Base-by-base conservation (phyloP, 2,797 vertebrate species). In the Morus bassanus region DNA sequence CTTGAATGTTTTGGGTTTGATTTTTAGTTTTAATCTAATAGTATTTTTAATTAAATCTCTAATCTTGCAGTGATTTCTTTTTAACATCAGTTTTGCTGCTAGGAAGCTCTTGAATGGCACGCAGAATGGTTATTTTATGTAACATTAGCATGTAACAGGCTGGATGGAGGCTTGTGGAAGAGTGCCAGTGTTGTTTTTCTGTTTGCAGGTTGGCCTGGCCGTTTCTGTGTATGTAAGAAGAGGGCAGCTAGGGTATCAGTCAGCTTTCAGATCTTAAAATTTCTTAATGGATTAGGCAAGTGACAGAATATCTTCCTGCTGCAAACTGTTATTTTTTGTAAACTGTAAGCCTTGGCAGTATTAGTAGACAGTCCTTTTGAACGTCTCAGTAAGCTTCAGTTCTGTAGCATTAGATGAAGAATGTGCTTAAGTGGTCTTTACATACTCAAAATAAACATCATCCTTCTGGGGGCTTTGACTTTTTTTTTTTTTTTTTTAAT, bases 81-180 rank as follows among this genome's bases (percentile, higher is more conserved):
- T 31, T 78, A 6, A 15, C 31, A 2, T 18, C 31, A 2, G 0
- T 53, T 78, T 46, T 73, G 61, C 48, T 13, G 72, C 88, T 65
- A 6, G 11, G 85, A 13, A 67, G 87, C 89, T 41, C 72, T 18
- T 4, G 7, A 61, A 10, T 23, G 48, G 69, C 6, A 3, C 13
- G 45, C 75, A 50, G 65, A 7, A 59, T 13, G 75, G 60, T 88
- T 48, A 15, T 84, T 96, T 96, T 80, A 48, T 86, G 84, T 92
- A 89, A 67, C 74, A 13, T 64, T 57, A 73, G 65, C 61, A 24
- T 27, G 3, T 54, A 80, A 65, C 75, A 73, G 91, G 48, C 87
- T 84, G 87, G 86, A 79, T 59, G 65, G 81, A 94, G 75, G 78
- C 81, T 67, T 41, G 57, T 91, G 93, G 93, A 96, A 85, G 13